phyloP scores from a whole-genome alignment of 2,797 vertebrate genomes.

The Triplophysa bombifrons region DNA sequence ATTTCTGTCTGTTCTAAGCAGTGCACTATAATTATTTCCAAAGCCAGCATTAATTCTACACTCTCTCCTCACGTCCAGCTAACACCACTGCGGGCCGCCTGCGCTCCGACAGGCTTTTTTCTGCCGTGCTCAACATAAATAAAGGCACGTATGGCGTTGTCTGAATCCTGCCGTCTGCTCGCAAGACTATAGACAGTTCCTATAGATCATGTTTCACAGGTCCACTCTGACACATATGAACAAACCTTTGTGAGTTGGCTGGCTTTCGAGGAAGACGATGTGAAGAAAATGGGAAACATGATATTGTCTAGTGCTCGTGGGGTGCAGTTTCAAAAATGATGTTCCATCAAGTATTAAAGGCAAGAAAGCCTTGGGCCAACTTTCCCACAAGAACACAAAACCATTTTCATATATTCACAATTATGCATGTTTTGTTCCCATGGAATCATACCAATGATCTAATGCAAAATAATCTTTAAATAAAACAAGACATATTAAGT shows the following conservation, averaged over 20 bases:
- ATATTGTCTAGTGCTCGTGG: conserved; percentile 1
- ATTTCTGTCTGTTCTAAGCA: conserved; percentile 26
- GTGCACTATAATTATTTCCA: conserved; percentile 17
- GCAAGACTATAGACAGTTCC: neutral
- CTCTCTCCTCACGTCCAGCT: neutral
- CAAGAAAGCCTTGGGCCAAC: conserved; percentile 19
- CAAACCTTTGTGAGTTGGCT: neutral
- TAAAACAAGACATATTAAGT: neutral
- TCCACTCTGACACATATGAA: neutral
- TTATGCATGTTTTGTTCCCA: neutral
- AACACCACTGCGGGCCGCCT: neutral
- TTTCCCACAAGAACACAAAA: neutral
- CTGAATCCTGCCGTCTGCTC: conserved; percentile 8
- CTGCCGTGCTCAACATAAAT: conserved; percentile 6
- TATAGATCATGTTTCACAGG: conserved; percentile 29
- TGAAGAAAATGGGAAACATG: conserved; percentile 19
- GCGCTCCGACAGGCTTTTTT: conserved; percentile 24
- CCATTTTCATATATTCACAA: neutral
- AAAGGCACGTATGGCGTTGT: neutral
- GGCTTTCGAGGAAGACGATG: conserved; percentile 10
- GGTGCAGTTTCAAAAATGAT: conserved; percentile 5
- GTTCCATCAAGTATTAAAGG: conserved; percentile 17
- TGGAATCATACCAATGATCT: too few species aligned
- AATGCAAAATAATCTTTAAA: neutral
- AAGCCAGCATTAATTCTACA: conserved; percentile 13